Percentiles rank a stretch among this genome's conserved stretches.
Conservation (phyloP, 2,113 vertebrate genomes). For the Halichoeres trimaculatus region DNA sequence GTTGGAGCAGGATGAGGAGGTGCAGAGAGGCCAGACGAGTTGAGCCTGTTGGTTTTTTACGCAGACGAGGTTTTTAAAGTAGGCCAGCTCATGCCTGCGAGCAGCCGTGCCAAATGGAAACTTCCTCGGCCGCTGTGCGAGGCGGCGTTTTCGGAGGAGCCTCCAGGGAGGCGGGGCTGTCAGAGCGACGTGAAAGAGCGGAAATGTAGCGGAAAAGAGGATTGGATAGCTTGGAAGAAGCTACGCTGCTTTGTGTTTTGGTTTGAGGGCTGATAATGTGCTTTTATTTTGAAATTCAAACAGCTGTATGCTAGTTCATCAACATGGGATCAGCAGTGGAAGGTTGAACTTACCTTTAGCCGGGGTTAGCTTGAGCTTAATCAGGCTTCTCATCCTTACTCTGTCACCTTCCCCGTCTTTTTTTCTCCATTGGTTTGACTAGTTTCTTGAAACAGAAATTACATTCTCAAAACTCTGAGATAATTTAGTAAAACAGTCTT, state of each 20-base stretch:
- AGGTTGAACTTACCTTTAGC: too few relatives aligned
- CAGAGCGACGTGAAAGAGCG: slow-evolving; percentile 39
- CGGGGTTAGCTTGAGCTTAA: too few relatives aligned
- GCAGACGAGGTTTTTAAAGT: slow-evolving; percentile 70
- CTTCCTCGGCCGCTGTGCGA: slow-evolving; percentile 57
- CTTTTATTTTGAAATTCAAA: not conserved
- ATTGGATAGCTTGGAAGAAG: not conserved
- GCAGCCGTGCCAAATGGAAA: slow-evolving; percentile 70
- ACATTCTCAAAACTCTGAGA: too few relatives aligned
- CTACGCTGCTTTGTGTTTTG: not conserved
- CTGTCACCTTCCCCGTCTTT: too few relatives aligned
- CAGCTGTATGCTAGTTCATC: not conserved
- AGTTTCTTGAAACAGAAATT: too few relatives aligned
- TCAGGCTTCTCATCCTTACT: too few relatives aligned
- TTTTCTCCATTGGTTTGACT: too few relatives aligned
- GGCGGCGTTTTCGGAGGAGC: slow-evolving; percentile 59
- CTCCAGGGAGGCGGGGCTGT: slow-evolving; percentile 60
- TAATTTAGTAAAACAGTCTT: too few relatives aligned
- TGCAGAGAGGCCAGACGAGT: slow-evolving; percentile 44
- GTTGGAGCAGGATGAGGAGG: slow-evolving; percentile 21
- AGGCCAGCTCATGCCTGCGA: slow-evolving; percentile 77
- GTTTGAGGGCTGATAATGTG: not conserved
- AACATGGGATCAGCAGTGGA: not conserved
- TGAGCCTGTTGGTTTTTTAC: slow-evolving; percentile 60
- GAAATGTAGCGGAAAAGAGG: slow-evolving; percentile 16